phyloP scores from a whole-genome alignment of 2,888 invertebrate genomes.

The Deroplatys truncata region DNA sequence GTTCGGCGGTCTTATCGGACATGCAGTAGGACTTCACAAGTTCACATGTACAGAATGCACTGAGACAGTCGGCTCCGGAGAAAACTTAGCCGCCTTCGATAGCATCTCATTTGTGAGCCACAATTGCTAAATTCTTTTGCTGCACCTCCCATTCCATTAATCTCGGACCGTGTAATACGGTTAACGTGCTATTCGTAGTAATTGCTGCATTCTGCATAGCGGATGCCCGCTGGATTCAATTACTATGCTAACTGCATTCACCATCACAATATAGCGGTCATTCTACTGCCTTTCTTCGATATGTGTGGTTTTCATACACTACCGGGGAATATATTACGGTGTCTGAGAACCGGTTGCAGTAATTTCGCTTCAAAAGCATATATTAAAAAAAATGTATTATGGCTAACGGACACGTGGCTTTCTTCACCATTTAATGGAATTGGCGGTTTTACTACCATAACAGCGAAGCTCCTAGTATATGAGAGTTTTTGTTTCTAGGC shows the following conservation, averaged over 20 bases:
- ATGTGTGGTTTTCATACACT: neutral
- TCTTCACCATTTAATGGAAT: no score
- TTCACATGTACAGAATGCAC: slow-evolving; percentile 17
- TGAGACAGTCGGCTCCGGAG: slow-evolving; percentile 4
- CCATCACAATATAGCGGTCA: neutral
- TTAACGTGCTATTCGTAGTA: neutral
- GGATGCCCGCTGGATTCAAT: neutral
- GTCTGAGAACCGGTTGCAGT: no score
- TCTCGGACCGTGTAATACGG: neutral
- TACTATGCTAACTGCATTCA: neutral
- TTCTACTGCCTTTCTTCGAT: neutral
- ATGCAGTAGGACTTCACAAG: slow-evolving; percentile 22
- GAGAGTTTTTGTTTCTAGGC: no score
- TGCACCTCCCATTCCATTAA: neutral
- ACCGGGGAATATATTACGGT: no score
- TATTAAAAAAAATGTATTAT: no score
- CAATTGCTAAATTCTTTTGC: neutral
- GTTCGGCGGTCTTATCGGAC: slow-evolving; percentile 16
- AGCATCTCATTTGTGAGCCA: neutral
- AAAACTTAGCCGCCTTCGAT: neutral
- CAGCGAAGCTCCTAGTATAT: no score
- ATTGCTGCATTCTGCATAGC: neutral
- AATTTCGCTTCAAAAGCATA: no score
- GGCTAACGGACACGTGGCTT: no score
- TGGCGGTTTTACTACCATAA: no score